Base-by-base conservation (phyloP, 1,140 invertebrate genomes). In the Drosophila sproati region DNA sequence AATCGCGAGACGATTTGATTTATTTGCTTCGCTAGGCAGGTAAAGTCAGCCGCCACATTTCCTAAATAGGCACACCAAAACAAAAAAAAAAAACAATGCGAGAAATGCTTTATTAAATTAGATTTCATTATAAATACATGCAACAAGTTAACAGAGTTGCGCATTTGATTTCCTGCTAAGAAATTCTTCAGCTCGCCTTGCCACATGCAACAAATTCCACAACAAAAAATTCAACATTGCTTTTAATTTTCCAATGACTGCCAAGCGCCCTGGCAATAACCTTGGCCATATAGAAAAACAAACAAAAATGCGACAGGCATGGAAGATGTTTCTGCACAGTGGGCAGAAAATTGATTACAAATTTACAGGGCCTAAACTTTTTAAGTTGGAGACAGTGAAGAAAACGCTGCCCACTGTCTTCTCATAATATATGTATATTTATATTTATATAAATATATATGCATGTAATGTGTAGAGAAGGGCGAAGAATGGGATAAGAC, bases 71-170 rank as follows among this genome's bases (percentile, higher is more conserved):
- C 28, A 43, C 39, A 43, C 20, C 20, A 20, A 43, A 41, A 41
- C 10, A 43, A 60, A 56, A 31, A 55, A 57, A 48, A 59, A 80
- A 62, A 82, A 82, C 66, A 82, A 73, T 83, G 71, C 61, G 41
- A 66, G 81, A 89, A 89, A 88, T 88, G 89, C 85, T 88, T 88
- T 88, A 89, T 90, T 90, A 89, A 85, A 78, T 88, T 76, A 88
- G 20, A 20, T 20, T 20, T 20, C 20, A 88, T 89, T 89, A 88
- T 78, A 59, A 80, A 81, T 66, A 73, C 71, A 80, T 75, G 74
- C 82, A 78, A 64, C 67, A 75, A 62, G 50, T 67, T 62, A 72
- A 43, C 56, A 67, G 54, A 57, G 35, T 37, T 43, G n/a, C 5
- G 6, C 28, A 56, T 57, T 41, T 64, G 63, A 79, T 90, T 89